Base-by-base conservation (phyloP, 2,888 invertebrate species). In the Agrotis clavis region DNA sequence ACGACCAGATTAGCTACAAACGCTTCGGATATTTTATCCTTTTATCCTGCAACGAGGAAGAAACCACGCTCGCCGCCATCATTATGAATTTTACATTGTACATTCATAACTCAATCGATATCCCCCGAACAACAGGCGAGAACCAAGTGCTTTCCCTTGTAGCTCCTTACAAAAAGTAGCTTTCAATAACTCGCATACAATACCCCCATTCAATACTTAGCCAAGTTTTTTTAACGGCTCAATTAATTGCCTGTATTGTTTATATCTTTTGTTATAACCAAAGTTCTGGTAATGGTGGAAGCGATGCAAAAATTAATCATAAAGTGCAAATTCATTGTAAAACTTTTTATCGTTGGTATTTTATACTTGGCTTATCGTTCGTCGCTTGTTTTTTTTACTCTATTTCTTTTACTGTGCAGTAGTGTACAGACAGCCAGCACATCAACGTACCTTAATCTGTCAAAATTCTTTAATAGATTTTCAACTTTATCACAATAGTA, bases 91-190 rank as follows among this genome's bases (percentile, higher is more conserved):
- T 80, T 50, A 68, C 71, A 82, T 72, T 60, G 63, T 72, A 68
- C 64, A 69, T 73, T 79, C 74, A 80, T 79, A 83, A 83, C 83
- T 68, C 60, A 79, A 79, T 79, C 64, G 83, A 80, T 80, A 83
- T 41, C 56, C 63, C n/a, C 5, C 53, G 66, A 73, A 72, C 71
- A 81, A 81, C 67, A 61, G 67, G 35, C 74, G 41, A 9, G 35
- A 57, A 78, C 71, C 87, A 87, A 90, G 90, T 89, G 90, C 88
- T 87, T 91, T 91, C 82, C 71, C 87, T 83, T 90, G 91, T 91
- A 86, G 59, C 68, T 81, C 74, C 67, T 80, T 77, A 84, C 86
- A 89, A 90, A 90, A 89, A 86, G 77, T 78, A 74, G 72, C 80
- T 83, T 82, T 84, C 84, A 83, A 74, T 80, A 80, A 81, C 86